Evolutionary conservation across 1,140 invertebrate species (phyloP).

Genomic region (Sinonovacula constricta): DNA sequence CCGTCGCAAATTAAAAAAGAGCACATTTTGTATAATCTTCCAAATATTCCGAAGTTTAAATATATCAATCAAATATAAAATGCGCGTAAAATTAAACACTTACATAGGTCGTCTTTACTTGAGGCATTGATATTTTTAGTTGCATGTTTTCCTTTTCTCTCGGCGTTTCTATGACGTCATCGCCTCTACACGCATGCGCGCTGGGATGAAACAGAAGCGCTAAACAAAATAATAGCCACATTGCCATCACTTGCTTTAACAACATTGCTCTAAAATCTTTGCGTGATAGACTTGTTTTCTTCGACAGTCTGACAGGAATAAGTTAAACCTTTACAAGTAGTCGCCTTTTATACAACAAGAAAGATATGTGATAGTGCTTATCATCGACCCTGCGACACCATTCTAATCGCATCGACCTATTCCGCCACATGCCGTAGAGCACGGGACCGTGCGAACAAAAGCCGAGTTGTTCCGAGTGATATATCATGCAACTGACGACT

Average conservation of each 20-base stretch:
- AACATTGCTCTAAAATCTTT: background rate
- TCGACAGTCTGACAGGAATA: background rate
- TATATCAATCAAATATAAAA: background rate
- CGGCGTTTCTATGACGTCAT: background rate
- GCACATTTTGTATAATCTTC: too few species aligned
- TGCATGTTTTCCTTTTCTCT: background rate
- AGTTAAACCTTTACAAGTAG: background rate
- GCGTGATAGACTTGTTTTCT: background rate
- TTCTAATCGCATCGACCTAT: too few species aligned
- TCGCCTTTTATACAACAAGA: background rate
- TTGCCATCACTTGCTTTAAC: background rate
- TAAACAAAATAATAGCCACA: background rate
- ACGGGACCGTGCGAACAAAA: too few species aligned
- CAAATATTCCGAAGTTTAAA: too few species aligned
- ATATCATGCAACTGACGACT: background rate
- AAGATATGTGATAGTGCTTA: too few species aligned
- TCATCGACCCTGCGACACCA: too few species aligned
- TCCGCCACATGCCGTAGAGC: too few species aligned
- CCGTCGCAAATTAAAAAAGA: too few species aligned
- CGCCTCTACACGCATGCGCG: background rate
- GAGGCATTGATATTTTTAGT: slow-evolving; percentile 15
- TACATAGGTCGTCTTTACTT: slow-evolving; percentile 10
- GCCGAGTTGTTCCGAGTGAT: too few species aligned
- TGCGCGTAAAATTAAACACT: background rate
- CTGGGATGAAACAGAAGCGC: background rate